Evolutionary conservation across 1,140 invertebrate species (phyloP), one percentile per base, ranked within the genome.

Genomic region (Diachasmimorpha longicaudata): DNA sequence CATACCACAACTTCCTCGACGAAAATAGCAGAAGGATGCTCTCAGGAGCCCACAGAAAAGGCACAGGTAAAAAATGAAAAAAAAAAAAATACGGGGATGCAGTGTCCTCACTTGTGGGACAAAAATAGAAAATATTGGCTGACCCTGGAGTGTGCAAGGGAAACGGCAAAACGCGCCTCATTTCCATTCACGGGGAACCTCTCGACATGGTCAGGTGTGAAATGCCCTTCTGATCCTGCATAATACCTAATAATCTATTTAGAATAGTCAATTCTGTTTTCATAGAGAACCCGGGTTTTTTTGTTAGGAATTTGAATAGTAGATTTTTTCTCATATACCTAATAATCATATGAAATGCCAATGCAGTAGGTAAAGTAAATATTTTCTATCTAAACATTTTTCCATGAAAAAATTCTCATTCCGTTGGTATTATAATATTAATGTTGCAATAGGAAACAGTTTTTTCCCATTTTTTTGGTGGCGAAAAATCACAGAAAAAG

Each of bases 211-310:
- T 68, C 66, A 68, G 66, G 66, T 68, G 66, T 68, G 66, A 68
- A 68, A 68, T 39, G 66, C 36, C 31, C 66, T 68, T 36, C 25
- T 39, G 36, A 68, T 37, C 36, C 14, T 39, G 4, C 36, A 25
- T 74, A 74, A 74, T 74, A 58, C 72, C 72, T 74, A 74, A 74
- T 74, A 74, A 74, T 74, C 72, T 58, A 74, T 74, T 74, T 74
- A 74, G 39, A 58, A 74, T 63, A 67, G 39, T 67, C 44, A 23
- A 31, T 67, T 42, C 42, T 73, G 21, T 73, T 73, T 73, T 73
- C 52, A 73, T 66, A 66, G 55, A 13, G 66, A 63, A 73, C 31
- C 13, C 25, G 37, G 55, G 31, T 58, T 73, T 73, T 66, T 73
- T 66, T 42, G 37, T 73, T 36, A 19, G 14, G 9, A 52, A 52